Evolutionary conservation across 2,888 invertebrate genomes (phyloP).

Genomic region (Ochlodes sylvanus): DNA sequence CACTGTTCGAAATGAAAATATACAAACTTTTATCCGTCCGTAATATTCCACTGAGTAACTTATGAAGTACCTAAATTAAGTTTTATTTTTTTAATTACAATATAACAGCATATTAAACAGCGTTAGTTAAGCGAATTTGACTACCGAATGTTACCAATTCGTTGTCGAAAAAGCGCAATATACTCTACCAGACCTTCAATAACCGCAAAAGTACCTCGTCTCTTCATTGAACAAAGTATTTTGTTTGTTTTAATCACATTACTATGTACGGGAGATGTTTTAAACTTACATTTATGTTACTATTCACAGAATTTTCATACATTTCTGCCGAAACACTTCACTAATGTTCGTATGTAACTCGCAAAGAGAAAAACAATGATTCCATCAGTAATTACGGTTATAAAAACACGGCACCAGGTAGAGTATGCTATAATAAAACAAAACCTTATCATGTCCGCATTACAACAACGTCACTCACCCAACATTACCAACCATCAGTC

Average conservation of each 20-base stretch:
- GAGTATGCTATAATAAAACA: conserved; percentile 2
- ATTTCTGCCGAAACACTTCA: too few species aligned
- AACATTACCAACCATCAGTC: conserved; percentile 51
- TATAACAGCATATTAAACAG: conserved; percentile 46
- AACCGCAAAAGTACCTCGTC: background rate
- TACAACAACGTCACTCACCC: conserved; percentile 48
- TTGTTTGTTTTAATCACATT: too few species aligned
- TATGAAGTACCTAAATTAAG: conserved; percentile 51
- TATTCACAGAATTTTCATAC: too few species aligned
- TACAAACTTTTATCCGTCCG: conserved; percentile 45
- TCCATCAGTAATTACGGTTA: background rate
- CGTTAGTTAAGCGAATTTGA: conserved; percentile 43
- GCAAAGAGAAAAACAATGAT: background rate
- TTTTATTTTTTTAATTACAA: conserved; percentile 38
- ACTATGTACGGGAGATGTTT: too few species aligned
- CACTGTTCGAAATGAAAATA: conserved; percentile 48
- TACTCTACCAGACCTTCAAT: conserved; percentile 7
- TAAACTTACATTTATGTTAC: background rate
- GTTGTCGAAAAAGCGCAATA: conserved; percentile 39
- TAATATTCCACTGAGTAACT: conserved; percentile 48
- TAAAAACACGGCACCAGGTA: background rate
- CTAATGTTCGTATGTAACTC: background rate
- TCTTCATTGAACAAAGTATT: too few species aligned
- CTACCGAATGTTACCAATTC: conserved; percentile 40
- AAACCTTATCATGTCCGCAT: conserved; percentile 10